A percentile compares a stretch with the other conserved stretches of the same genome.
phyloP scores from a whole-genome alignment of 2,797 vertebrate species.

The Macropodus opercularis region DNA sequence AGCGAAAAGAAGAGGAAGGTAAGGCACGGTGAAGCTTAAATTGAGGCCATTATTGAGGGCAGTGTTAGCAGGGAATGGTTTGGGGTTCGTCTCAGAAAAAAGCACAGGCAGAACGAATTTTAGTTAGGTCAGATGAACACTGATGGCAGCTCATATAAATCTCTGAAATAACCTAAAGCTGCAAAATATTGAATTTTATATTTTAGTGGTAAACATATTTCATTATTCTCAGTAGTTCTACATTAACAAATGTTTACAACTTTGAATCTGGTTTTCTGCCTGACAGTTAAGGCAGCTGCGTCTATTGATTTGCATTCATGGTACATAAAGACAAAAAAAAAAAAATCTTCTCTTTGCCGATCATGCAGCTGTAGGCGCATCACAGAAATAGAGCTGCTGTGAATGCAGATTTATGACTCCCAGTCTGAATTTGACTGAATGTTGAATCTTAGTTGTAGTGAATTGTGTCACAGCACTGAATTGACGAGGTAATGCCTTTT shows the following conservation, averaged over 20 bases:
- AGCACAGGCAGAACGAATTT: constrained; percentile 50
- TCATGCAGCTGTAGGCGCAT: constrained; percentile 49
- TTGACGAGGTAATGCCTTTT: constrained; percentile 34
- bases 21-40: constrained; percentile 72
- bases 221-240: constrained; percentile 18
- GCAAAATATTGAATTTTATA: constrained; percentile 23
- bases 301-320: constrained; percentile 65
- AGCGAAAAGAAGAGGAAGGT: constrained; percentile 63
- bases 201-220: constrained; percentile 18
- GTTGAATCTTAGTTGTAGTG: constrained; percentile 24
- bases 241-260: constrained; percentile 15
- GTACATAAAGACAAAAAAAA: constrained; percentile 56
- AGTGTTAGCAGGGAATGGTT: constrained; percentile 64
- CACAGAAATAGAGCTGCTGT: constrained; percentile 28
- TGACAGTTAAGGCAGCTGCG: constrained; percentile 59
- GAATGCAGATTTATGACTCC: constrained; percentile 36
- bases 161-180: constrained; percentile 35
- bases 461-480: constrained; percentile 18
- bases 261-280: constrained; percentile 12
- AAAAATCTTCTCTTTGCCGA: constrained; percentile 58
- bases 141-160: constrained; percentile 48
- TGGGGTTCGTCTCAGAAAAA: constrained; percentile 53
- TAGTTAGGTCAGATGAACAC: constrained; percentile 63
- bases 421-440: constrained; percentile 44
- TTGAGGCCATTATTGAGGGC: constrained; percentile 80